phyloP scores from a whole-genome alignment of 2,888 invertebrate genomes.

The Drosophila anceps region DNA sequence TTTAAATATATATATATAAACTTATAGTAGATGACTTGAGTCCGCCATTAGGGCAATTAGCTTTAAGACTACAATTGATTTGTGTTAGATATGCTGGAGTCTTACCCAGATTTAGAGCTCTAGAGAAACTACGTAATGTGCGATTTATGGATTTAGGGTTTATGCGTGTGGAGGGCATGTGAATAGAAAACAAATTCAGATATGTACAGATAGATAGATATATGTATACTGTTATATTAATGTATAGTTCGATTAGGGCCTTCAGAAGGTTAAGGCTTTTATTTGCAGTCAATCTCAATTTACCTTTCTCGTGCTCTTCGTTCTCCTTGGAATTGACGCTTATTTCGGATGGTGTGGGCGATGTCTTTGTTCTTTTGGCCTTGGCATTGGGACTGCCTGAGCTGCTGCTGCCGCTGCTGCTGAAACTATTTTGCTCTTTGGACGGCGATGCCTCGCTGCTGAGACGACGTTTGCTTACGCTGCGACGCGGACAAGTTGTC shows the following conservation, averaged over 20 bases:
- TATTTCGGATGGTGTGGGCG: constrained; percentile 83
- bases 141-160: constrained; percentile 21
- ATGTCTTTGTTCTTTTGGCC: constrained; percentile 68
- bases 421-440: constrained; percentile 41
- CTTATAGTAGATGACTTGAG: too few relatives aligned
- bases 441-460: constrained; percentile 42
- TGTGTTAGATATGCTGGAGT: constrained; percentile 1
- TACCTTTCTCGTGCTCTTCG: constrained; percentile 70
- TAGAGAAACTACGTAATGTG: constrained; percentile 18
- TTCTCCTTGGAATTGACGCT: constrained; percentile 85
- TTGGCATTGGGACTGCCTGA: constrained; percentile 51
- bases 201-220: constrained; percentile 8
- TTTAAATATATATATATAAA: not conserved
- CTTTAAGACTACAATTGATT: not conserved
- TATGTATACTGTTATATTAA: not conserved
- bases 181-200: constrained; percentile 26
- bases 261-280: too few relatives aligned
- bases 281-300: not conserved
- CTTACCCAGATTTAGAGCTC: constrained; percentile 36
- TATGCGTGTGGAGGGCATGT: constrained; percentile 47
- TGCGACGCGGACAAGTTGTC: constrained; percentile 24
- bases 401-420: constrained; percentile 40
- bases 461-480: constrained; percentile 43
- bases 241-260: too few relatives aligned
- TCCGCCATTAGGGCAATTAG: not conserved